Conservation (phyloP, 2,113 vertebrate genomes). For the Lanius collurio region DNA sequence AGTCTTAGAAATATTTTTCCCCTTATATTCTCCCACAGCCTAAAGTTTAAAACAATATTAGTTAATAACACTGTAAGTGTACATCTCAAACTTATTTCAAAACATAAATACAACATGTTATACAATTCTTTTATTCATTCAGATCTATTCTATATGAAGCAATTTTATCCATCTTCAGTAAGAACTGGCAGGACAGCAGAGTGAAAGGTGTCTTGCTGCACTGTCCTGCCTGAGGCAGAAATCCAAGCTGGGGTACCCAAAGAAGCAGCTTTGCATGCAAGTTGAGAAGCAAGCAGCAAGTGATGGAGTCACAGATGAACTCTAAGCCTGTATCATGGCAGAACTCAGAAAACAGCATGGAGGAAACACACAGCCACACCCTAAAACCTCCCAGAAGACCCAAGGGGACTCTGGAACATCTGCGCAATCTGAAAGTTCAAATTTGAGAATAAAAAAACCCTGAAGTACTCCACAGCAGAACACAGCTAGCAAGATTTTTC, state of each 20-base stretch:
- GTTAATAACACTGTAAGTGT: background rate
- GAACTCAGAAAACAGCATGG: background rate
- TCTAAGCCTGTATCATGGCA: background rate
- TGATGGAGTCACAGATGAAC: background rate
- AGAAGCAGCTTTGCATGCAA: background rate
- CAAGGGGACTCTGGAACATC: background rate
- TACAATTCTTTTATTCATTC: background rate
- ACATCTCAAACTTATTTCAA: background rate
- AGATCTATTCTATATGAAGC: background rate
- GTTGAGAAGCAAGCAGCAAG: background rate
- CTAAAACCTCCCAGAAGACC: background rate
- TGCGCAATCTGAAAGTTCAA: background rate
- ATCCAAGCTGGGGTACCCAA: background rate
- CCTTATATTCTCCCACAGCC: background rate
- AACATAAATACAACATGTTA: background rate
- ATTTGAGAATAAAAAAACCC: background rate
- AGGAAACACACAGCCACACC: background rate
- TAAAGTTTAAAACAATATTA: background rate
- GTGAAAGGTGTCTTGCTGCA: background rate
- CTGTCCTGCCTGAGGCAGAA: background rate
- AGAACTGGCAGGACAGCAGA: background rate
- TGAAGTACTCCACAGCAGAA: background rate
- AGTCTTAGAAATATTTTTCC: background rate
- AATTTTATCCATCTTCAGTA: background rate
- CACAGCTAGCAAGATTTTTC: background rate